Base-by-base conservation (phyloP, 2,113 vertebrate genomes). In the Microtus pennsylvanicus region DNA sequence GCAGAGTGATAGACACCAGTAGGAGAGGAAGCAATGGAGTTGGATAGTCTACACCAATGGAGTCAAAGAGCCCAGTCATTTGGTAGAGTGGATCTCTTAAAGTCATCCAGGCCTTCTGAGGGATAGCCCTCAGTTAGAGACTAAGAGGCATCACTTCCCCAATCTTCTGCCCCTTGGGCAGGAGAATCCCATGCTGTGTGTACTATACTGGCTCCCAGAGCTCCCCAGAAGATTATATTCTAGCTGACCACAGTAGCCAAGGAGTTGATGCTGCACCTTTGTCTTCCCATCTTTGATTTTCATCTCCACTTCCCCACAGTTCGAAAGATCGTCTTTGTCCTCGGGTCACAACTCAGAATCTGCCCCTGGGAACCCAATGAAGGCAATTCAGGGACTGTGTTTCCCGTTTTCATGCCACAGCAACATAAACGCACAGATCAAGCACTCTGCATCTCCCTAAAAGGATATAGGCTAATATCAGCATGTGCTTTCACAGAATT, bases 401-500 rank as follows among this genome's bases (percentile, higher is more conserved):
- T 95, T 87, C 38, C 45, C 70, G 2, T 50, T 52, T 74, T 70
- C 47, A 30, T 2, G 4, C 58, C 61, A 42, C 33, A 9, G n/a
- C 81, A 28, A 77, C 14, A 65, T n/a, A 89, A 77, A 80, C 13
- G 55, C 7, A 78, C 38, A 61, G 47, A 69, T 88, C 85, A 85
- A 52, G 35, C 50, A 80, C 45, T 33, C 67, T 75, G 19, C 38
- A 69, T 24, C 38, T 5, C n/a, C 42, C 88, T 67, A 70, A 83
- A 86, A 89, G 76, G 24, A n/a, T 67, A 75, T 47, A 88, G 50
- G 90, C 58, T 38, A 90, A 52, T 72, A 78, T 58, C 47, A 77
- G 61, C n/a, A 82, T 5, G 6, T 89, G 81, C 77, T 87, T 76
- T 85, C 85, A 90, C 6, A 92, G 45, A 97, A 72, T 55, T 76